These are phyloP conservation scores for Aporophyla lueneburgensis DNA, from an alignment of 2,888 invertebrate genomes.

Conservation along the genomic window DNA sequence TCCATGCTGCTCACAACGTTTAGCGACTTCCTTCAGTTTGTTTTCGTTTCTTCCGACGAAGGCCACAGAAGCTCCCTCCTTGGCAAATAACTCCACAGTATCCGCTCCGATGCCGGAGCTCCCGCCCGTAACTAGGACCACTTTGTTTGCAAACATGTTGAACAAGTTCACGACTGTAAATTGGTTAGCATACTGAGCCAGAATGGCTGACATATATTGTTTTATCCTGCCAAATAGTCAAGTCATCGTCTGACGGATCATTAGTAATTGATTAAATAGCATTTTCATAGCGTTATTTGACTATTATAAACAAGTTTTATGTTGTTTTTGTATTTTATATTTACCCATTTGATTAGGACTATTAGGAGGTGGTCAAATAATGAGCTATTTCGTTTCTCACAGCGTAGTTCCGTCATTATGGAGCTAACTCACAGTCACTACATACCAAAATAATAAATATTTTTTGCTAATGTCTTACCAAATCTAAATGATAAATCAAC, in stretches of 20 bases:
- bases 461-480: neutral
- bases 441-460: neutral
- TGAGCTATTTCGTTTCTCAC: neutral
- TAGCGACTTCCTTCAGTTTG: conserved; percentile 91
- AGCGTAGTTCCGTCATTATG: neutral
- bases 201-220: neutral
- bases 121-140: conserved; percentile 85
- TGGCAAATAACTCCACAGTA: conserved; percentile 91
- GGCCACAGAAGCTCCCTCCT: conserved; percentile 90
- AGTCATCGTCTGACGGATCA: neutral
- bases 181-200: neutral
- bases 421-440: neutral
- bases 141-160: conserved; percentile 74
- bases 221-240: neutral
- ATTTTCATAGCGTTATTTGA: neutral
- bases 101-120: conserved; percentile 93
- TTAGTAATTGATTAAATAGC: neutral
- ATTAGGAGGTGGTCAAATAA: neutral
- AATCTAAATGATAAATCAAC: neutral
- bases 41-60: conserved; percentile 92
- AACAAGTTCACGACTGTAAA: neutral
- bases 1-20: conserved; percentile 58
- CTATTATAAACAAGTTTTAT: neutral
- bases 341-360: neutral
- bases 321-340: neutral